Evolutionary conservation across 2,113 vertebrate genomes (phyloP).

Genomic region (Terrapene triunguis): DNA sequence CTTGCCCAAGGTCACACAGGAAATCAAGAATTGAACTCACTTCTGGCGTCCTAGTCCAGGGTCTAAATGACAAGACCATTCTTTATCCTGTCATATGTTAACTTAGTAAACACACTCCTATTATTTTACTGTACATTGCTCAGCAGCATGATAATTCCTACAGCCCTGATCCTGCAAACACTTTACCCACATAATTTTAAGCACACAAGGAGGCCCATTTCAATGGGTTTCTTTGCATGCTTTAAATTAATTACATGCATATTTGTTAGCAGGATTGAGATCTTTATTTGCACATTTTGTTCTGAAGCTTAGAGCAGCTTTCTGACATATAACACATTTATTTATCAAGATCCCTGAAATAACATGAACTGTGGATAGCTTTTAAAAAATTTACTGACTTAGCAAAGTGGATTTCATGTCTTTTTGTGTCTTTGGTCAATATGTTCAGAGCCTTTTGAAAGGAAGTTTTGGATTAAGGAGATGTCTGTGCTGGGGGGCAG

Average conservation of each 20-base stretch:
- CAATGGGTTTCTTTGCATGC: conserved; percentile 15
- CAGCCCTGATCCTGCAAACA: not conserved
- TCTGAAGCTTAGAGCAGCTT: conserved; percentile 33
- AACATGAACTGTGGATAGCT: not conserved
- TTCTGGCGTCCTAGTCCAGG: not conserved
- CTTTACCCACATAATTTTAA: not conserved
- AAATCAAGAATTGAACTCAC: not conserved
- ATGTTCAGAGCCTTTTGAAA: not conserved
- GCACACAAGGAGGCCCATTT: not conserved
- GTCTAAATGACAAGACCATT: not conserved
- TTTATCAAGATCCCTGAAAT: conserved; percentile 10
- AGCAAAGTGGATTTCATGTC: conserved; percentile 58
- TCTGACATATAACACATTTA: conserved; percentile 20
- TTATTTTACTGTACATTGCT: not conserved
- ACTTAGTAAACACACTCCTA: not conserved
- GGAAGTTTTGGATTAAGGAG: conserved; percentile 65
- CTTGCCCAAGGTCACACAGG: not conserved
- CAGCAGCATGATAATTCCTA: not conserved
- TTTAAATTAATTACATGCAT: conserved; percentile 20
- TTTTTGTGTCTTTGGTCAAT: conserved; percentile 35
- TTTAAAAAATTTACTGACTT: conserved; percentile 11
- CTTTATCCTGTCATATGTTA: not conserved
- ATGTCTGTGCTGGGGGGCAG: conserved; percentile 29
- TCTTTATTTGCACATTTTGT: conserved; percentile 10
- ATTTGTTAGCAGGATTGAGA: not conserved